These are phyloP conservation scores for Amaurobius ferox DNA, from an alignment of 2,888 invertebrate species.

Conservation along the genomic window DNA sequence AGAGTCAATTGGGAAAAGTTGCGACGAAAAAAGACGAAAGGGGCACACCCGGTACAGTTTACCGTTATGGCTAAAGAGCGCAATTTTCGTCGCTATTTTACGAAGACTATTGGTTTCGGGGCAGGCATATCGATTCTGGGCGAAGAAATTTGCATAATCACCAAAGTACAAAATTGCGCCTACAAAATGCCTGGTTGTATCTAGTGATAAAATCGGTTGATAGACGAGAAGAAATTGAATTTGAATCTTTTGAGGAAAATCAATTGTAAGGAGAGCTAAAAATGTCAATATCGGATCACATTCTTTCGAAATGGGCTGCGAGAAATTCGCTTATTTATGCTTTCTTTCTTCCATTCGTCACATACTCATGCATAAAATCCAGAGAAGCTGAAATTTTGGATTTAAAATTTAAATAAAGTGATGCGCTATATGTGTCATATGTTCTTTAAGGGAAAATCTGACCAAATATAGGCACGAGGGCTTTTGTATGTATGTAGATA, in stretches of 20 bases:
- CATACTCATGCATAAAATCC: too few relatives aligned
- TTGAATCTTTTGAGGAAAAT: neutral
- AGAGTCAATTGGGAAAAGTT: slow-evolving; percentile 25
- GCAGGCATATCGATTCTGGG: slow-evolving; percentile 33
- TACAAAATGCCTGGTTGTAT: slow-evolving; percentile 24
- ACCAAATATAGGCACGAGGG: too few relatives aligned
- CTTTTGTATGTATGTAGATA: too few relatives aligned
- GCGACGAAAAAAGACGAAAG: neutral
- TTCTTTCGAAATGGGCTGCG: neutral
- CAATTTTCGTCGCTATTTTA: slow-evolving; percentile 49
- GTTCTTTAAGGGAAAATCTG: too few relatives aligned
- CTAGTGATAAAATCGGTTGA: slow-evolving; percentile 25
- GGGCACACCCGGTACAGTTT: slow-evolving; percentile 14
- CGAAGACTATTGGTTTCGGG: slow-evolving; percentile 55
- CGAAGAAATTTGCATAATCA: slow-evolving; percentile 65
- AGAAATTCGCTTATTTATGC: neutral
- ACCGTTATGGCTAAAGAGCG: slow-evolving; percentile 38
- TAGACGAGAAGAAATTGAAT: slow-evolving; percentile 8
- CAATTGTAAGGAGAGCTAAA: neutral
- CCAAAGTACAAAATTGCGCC: slow-evolving; percentile 53
- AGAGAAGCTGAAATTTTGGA: too few relatives aligned
- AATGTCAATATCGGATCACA: neutral
- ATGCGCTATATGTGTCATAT: too few relatives aligned
- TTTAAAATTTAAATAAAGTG: too few relatives aligned
- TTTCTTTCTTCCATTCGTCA: neutral